Evolutionary conservation across 2,888 invertebrate genomes (phyloP), one percentile per base, ranked within the genome.

Genomic region (Phyllotreta cruciferae): DNA sequence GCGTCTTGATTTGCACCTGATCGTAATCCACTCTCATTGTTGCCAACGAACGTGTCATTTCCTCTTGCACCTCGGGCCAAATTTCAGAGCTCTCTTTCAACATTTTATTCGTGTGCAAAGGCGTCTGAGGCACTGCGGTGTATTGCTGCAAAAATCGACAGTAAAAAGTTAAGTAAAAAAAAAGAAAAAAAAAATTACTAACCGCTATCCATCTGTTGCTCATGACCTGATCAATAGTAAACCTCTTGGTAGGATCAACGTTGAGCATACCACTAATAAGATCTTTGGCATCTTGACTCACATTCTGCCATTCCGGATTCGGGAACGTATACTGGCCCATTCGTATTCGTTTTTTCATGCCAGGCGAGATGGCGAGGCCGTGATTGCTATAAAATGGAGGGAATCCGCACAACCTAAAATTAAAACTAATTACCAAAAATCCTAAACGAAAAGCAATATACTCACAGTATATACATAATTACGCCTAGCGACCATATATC

Each of bases 401-500:
- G 82, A 97, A 99, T 0, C 99, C 99, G 80, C 98, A 98, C 66
- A 99, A 85, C 72, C 87, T 87, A 71, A 44, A 75, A 49, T 11
- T 6, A 67, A 53, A 44, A 56, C 9, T 50, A 14, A n/a, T n/a
- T n/a, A 7, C 3, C 14, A 7, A 11, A 47, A 14, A 14, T 11
- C 8, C 13, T 9, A 49, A 14, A 14, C 9, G 14, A 49, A 42
- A 8, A 44, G 69, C n/a, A n/a, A n/a, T n/a, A 53, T 69, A 85
- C 90, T 88, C 83, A 91, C 85, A 99, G 83, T 76, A 99, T 99
- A 81, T 99, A 99, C 96, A 98, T 98, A 67, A 99, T 98, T 35
- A 99, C 98, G 14, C 98, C 98, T 63, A 99, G 83, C 0, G 98
- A 97, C 98, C 99, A 99, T 78, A 99, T 92, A 85, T 99, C 99